Evolutionary conservation across 2,888 invertebrate species (phyloP).

Genomic region (Odontocolon sp.): DNA sequence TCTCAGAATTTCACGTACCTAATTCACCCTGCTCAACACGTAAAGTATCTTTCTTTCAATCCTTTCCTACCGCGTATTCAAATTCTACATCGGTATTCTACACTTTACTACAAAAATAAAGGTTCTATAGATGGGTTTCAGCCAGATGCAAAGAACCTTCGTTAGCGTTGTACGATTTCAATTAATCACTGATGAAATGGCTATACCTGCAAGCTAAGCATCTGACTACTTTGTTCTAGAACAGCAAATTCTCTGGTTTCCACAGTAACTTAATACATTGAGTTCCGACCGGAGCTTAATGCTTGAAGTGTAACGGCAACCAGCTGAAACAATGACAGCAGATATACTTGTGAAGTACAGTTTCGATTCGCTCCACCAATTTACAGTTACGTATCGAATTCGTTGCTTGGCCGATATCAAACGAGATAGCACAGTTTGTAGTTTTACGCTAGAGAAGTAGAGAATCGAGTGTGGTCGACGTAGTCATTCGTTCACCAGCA

Average conservation of each 20-base stretch:
- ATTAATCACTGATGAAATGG: not conserved
- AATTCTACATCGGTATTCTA: too few relatives aligned
- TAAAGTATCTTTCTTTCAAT: too few relatives aligned
- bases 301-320: conserved; percentile 42
- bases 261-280: conserved; percentile 33
- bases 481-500: conserved; percentile 3
- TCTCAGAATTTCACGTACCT: too few relatives aligned
- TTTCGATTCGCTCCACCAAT: conserved; percentile 57
- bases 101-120: too few relatives aligned
- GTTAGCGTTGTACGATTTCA: not conserved
- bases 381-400: conserved; percentile 30
- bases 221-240: not conserved
- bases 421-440: not conserved
- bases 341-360: conserved; percentile 41
- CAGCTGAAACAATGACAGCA: not conserved
- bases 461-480: not conserved
- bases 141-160: not conserved
- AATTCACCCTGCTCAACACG: too few relatives aligned
- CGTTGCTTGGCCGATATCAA: not conserved
- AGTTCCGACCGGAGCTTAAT: conserved; percentile 47
- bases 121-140: too few relatives aligned
- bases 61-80: too few relatives aligned
- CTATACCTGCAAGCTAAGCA: too few relatives aligned
- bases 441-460: not conserved
- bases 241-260: not conserved